Evolutionary conservation across 1,140 invertebrate species (phyloP).

Genomic region (Papilio glaucus): DNA sequence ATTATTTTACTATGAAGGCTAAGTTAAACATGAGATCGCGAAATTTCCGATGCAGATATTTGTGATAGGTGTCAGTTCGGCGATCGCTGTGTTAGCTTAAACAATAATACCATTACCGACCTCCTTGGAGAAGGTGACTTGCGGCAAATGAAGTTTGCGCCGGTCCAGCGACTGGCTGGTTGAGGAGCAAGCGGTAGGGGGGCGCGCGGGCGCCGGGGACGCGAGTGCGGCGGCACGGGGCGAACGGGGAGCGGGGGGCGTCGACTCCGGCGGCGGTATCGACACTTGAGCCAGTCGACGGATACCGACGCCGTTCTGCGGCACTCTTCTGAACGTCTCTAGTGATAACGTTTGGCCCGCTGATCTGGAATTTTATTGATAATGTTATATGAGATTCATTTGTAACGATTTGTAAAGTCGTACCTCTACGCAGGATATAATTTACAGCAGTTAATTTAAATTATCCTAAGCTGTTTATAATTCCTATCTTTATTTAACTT

Average conservation of each 20-base stretch:
- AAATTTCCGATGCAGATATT: background rate
- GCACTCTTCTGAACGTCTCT: slow-evolving; percentile 89
- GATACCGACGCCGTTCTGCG: slow-evolving; percentile 68
- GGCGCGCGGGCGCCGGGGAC: slow-evolving; percentile 70
- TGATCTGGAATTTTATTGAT: slow-evolving; percentile 42
- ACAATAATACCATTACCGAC: slow-evolving; percentile 90
- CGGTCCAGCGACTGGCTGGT: slow-evolving; percentile 78
- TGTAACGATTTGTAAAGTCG: background rate
- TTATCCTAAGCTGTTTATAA: too few relatives aligned
- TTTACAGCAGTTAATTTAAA: too few relatives aligned
- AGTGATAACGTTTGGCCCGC: slow-evolving; percentile 88
- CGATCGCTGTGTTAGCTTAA: too few relatives aligned
- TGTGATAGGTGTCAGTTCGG: too few relatives aligned
- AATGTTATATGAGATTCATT: too few relatives aligned
- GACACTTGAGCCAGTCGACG: slow-evolving; percentile 67
- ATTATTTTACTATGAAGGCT: too few relatives aligned
- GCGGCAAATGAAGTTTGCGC: slow-evolving; percentile 87
- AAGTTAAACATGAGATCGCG: background rate
- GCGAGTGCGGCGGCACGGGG: slow-evolving; percentile 61
- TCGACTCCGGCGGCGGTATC: slow-evolving; percentile 64
- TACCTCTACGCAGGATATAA: too few relatives aligned
- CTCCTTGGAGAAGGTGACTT: slow-evolving; percentile 93
- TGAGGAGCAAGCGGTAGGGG: slow-evolving; percentile 82
- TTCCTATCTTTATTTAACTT: too few relatives aligned
- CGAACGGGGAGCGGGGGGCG: slow-evolving; percentile 63